Evolutionary conservation across 2,888 invertebrate genomes (phyloP).

Genomic region (Biston betularia): DNA sequence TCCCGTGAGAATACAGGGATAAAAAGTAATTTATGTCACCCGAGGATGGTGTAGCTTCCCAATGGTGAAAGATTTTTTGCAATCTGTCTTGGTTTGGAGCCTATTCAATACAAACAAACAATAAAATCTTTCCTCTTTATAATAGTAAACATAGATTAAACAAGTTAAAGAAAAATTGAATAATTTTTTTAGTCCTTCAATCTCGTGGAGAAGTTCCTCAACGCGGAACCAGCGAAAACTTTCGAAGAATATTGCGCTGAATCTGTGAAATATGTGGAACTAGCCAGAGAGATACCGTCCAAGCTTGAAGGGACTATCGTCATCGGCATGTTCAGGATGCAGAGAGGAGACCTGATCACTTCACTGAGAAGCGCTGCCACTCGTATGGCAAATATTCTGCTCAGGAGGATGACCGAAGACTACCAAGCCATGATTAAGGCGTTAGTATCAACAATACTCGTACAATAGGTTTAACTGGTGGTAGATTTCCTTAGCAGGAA

Average conservation of each 20-base stretch:
- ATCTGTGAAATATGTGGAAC: constrained; percentile 87
- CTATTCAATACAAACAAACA: no score
- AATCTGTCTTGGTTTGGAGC: no score
- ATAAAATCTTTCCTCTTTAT: no score
- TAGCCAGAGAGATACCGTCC: constrained; percentile 87
- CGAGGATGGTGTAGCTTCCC: no score
- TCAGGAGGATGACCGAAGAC: constrained; percentile 91
- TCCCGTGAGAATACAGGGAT: no score
- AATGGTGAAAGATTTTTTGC: no score
- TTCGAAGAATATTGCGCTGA: constrained; percentile 88
- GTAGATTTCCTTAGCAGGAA: no score
- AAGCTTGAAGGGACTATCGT: constrained; percentile 88
- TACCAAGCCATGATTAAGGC: constrained; percentile 92
- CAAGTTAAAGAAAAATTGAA: no score
- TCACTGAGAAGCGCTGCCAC: constrained; percentile 90
- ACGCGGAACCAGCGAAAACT: constrained; percentile 84
- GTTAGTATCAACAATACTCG: constrained; percentile 81
- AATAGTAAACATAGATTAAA: no score
- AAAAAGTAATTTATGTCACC: no score
- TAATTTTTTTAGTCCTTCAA: constrained; percentile 83
- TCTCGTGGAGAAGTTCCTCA: constrained; percentile 89
- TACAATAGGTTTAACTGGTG: no score
- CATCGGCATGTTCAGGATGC: constrained; percentile 94
- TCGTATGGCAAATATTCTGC: constrained; percentile 88
- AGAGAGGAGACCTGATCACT: constrained; percentile 91